Evolutionary conservation across 2,888 invertebrate species (phyloP), one percentile per base, ranked within the genome.

Genomic region (Orchestes rusci): DNA sequence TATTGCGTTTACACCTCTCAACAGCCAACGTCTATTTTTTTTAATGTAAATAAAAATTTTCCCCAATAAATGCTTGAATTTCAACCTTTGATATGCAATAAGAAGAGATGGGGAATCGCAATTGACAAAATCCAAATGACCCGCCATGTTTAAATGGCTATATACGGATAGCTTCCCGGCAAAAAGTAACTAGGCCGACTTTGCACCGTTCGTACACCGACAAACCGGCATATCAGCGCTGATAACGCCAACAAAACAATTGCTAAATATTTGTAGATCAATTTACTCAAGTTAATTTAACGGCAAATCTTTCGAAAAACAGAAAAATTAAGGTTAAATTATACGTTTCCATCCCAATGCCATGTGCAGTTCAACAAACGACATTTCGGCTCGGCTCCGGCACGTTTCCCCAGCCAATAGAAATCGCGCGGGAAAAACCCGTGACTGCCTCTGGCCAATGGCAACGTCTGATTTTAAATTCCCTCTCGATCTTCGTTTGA

Each of bases 401-500:
- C 23, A 23, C 23, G 23, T 23, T 23, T 23, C 10, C 10, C 7
- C 10, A 10, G 23, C 23, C 23, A 23, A 23, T 23, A 5, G 10
- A 23, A 5, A 7, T 23, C 23, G 23, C 23, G 23, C 23, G 23
- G 23, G 23, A 23, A 23, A 23, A 5, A 23, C 39, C 30, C 66
- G 67, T 67, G 67, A 67, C 64, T 49, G 45, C 45, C 50, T 52
- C 50, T 49, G 37, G 52, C 69, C 69, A 69, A 70, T 68, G 37
- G 45, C 13, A 39, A 51, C 54, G 57, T 57, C 54, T 54, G 58
- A 63, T 67, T 70, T 70, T 70, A 67, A 70, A 69, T 68, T 68
- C 67, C 66, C 65, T 66, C 65, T 64, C 61, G 59, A 61, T 59
- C 62, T 61, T 63, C 63, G 61, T 61, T 57, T 57, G 56, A 10